Conservation (phyloP, 2,888 invertebrate species). For the Ryuthela nishihirai region DNA sequence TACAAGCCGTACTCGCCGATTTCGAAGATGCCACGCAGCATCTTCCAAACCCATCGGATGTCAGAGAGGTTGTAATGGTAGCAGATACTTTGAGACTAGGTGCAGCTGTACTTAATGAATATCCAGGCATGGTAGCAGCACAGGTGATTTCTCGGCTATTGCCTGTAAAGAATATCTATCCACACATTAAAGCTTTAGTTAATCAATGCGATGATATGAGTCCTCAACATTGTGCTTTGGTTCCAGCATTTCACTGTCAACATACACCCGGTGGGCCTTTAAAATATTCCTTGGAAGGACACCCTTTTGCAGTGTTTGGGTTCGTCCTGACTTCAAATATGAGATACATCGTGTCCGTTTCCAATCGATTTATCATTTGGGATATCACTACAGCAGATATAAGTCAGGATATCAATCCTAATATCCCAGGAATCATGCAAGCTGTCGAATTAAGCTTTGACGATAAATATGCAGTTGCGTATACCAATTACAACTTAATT, state of each 20-base stretch:
- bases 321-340: slow-evolving; percentile 84
- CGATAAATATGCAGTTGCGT: slow-evolving; percentile 93
- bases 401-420: slow-evolving; percentile 78
- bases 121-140: slow-evolving; percentile 94
- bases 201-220: slow-evolving; percentile 88
- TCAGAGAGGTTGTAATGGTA: slow-evolving; percentile 81
- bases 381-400: slow-evolving; percentile 93
- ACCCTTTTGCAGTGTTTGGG: slow-evolving; percentile 95
- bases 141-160: slow-evolving; percentile 87
- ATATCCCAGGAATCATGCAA: slow-evolving; percentile 94
- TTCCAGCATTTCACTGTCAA: slow-evolving; percentile 91
- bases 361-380: slow-evolving; percentile 95
- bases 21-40: slow-evolving; percentile 82
- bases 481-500: slow-evolving; percentile 92
- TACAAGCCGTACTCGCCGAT: slow-evolving; percentile 90
- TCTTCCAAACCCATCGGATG: slow-evolving; percentile 75
- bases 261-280: slow-evolving; percentile 98
- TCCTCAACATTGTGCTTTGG: slow-evolving; percentile 78
- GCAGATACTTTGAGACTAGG: slow-evolving; percentile 91
- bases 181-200: slow-evolving; percentile 78
- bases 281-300: slow-evolving; percentile 96
- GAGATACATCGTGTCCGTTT: slow-evolving; percentile 91
- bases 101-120: slow-evolving; percentile 84
- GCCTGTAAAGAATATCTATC: slow-evolving; percentile 72
- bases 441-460: slow-evolving; percentile 86